These are phyloP conservation scores for Palythoa caribaeorum DNA, from an alignment of 92 coral and sea anemone species.

Conservation along the genomic window DNA sequence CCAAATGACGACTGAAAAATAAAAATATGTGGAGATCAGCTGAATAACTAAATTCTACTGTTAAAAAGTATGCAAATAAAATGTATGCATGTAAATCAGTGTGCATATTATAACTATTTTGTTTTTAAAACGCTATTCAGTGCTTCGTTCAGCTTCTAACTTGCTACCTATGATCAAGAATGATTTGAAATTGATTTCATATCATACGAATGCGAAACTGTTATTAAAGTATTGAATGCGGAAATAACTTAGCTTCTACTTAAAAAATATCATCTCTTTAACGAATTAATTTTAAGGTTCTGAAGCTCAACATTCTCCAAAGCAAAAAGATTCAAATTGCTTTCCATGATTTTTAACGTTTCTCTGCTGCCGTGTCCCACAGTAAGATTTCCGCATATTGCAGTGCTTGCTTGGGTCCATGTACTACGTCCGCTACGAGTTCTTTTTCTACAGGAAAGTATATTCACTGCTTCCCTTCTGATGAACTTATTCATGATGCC, in stretches of 20 bases:
- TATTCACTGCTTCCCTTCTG: constrained; percentile 67
- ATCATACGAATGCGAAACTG: neutral
- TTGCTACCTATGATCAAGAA: too few species aligned
- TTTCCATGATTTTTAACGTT: constrained; percentile 6
- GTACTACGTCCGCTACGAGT: neutral
- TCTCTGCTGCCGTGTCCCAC: constrained; percentile 26
- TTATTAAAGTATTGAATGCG: neutral
- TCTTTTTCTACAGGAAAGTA: constrained; percentile 49
- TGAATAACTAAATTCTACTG: too few species aligned
- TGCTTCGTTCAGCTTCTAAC: too few species aligned
- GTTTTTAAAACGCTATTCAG: too few species aligned
- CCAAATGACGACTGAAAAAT: too few species aligned
- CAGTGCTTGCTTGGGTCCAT: neutral
- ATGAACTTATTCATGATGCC: constrained; percentile 87
- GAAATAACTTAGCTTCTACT: too few species aligned
- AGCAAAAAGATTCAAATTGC: neutral
- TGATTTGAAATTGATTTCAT: neutral
- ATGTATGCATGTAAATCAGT: too few species aligned
- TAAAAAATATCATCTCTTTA: neutral
- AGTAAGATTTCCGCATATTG: neutral
- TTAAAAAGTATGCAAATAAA: too few species aligned
- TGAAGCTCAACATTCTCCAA: neutral
- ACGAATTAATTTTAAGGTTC: neutral
- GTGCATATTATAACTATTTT: too few species aligned
- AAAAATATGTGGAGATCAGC: too few species aligned